A percentile compares a stretch with the other conserved stretches of the same genome.
Evolutionary conservation across 1,140 invertebrate species (phyloP).

Genomic region (Drosophila mayri): DNA sequence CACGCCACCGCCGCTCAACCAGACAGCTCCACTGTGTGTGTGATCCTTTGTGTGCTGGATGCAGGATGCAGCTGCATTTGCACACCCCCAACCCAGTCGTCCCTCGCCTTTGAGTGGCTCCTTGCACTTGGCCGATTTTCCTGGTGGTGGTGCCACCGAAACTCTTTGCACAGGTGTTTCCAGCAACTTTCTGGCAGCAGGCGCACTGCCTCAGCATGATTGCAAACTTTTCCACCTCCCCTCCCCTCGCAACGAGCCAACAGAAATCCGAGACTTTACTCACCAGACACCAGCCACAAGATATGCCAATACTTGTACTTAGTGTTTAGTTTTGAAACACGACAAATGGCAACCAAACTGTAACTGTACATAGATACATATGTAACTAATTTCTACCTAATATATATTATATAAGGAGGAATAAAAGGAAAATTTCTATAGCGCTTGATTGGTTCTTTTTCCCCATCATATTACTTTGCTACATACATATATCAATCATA

Average conservation of each 20-base stretch:
- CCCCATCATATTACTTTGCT: background rate
- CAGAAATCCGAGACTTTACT: conserved; percentile 9
- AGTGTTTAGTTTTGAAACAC: conserved; percentile 13
- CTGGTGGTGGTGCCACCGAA: conserved; percentile 28
- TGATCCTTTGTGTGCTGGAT: conserved; percentile 39
- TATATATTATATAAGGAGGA: background rate
- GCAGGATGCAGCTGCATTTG: conserved; percentile 63
- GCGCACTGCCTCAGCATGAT: conserved; percentile 37
- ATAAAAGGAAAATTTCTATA: no score
- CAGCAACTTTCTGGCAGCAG: conserved; percentile 47
- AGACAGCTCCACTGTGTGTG: conserved; percentile 6
- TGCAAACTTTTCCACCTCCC: conserved; percentile 50
- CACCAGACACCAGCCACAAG: background rate
- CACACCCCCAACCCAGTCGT: conserved; percentile 19
- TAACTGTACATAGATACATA: no score
- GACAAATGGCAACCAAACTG: background rate
- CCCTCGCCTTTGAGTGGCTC: conserved; percentile 22
- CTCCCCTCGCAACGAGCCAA: conserved; percentile 1
- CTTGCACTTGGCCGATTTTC: conserved; percentile 43
- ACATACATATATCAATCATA: background rate
- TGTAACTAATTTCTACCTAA: background rate
- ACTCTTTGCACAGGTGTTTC: conserved; percentile 53
- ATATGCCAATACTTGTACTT: conserved; percentile 16
- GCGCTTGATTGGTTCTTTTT: background rate
- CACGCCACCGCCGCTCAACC: conserved; percentile 4